Evolutionary conservation across 2,888 invertebrate species (phyloP).

Genomic region (Reticulitermes lucifugus): DNA sequence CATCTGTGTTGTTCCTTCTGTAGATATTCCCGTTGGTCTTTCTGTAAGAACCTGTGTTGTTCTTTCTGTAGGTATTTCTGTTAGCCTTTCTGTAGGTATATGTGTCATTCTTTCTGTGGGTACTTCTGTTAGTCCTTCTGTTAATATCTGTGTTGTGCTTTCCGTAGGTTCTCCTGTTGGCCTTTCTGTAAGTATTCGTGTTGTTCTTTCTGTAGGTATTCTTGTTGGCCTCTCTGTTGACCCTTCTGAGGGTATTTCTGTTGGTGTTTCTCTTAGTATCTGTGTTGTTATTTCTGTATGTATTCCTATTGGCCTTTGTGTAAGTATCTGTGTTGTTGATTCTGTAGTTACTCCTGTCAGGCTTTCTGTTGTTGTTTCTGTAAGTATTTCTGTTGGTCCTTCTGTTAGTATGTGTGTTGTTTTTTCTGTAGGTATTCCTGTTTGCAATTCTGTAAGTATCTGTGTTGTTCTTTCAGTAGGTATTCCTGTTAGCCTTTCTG

Average conservation of each 20-base stretch:
- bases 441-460: constrained; percentile 8
- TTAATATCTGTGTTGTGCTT: background rate
- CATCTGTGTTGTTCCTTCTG: background rate
- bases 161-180: constrained; percentile 1
- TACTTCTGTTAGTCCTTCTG: background rate
- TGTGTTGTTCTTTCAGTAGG: constrained; percentile 50
- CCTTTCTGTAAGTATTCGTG: background rate
- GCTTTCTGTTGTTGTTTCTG: too few species aligned
- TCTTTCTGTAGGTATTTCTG: background rate
- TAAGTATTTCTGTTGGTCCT: too few species aligned
- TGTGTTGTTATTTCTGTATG: too few species aligned
- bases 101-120: background rate
- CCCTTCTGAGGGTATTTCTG: background rate
- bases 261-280: too few species aligned
- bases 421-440: background rate
- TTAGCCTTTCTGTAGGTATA: background rate
- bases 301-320: too few species aligned
- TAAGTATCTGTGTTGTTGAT: too few species aligned
- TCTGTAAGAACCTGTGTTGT: background rate
- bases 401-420: background rate
- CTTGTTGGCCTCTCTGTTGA: background rate
- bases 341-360: too few species aligned
- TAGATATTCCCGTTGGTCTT: background rate
- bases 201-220: background rate
- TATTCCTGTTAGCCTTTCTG: too few species aligned